Evolutionary conservation across 2,797 vertebrate species (phyloP), one percentile per base, ranked within the genome.

Genomic region (Rhodeus uyekii): DNA sequence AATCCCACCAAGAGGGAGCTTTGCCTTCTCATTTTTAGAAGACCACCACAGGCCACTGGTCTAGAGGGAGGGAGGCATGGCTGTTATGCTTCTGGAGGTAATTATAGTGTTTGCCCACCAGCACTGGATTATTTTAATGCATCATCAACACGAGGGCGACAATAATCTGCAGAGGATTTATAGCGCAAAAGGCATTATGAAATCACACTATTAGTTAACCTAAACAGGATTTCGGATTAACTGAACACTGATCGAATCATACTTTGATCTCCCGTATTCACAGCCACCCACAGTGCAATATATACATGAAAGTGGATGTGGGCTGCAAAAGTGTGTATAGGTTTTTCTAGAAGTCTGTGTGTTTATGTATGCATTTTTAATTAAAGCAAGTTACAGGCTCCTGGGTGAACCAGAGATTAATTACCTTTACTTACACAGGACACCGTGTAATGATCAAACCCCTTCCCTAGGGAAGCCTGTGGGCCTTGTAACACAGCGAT

Each of bases 191-290:
- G 61, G 32, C 72, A 22, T 85, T 80, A 74, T 42, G 69, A 83
- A 44, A 85, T 83, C 46, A 81, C 50, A 44, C 38, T 34, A 8
- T 36, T 74, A 44, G 67, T 50, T 44, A n/a, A 55, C 69, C 42
- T 85, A 86, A 84, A 82, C 86, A 71, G 83, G 83, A 78, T 83
- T 86, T 82, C 14, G 42, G 72, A 50, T 84, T 61, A 80, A 71
- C 46, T 34, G 34, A 80, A 29, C 72, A 76, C 36, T 48, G 76
- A 78, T 72, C 32, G 22, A 42, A 76, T 46, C 73, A 58, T 46
- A 44, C 46, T 79, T 79, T 76, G 64, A 44, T 63, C 53, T 36
- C 27, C n/a, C 4, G 3, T 64, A 42, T 68, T 75, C 65, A 46
- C 38, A 44, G 71, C 77, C 68, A 83, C 60, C 53, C 36, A 76